These are phyloP conservation scores for Venturia canescens DNA, from an alignment of 1,140 invertebrate genomes.

Conservation along the genomic window DNA sequence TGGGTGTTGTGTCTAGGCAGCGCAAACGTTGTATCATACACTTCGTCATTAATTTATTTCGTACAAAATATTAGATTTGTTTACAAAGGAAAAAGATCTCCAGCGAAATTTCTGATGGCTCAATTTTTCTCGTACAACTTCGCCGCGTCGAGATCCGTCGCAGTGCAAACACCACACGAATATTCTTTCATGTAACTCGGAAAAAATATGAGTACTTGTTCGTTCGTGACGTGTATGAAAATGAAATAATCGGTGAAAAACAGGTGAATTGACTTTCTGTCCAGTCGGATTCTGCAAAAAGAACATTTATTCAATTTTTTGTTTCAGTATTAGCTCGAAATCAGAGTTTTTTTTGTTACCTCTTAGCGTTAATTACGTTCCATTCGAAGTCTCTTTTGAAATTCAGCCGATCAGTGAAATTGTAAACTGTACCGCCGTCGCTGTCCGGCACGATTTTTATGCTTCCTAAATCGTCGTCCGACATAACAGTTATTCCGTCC, in stretches of 20 bases:
- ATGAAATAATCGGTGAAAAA: constrained; percentile 67
- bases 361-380: constrained; percentile 67
- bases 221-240: constrained; percentile 71
- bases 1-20: background rate
- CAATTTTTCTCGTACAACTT: constrained; percentile 63
- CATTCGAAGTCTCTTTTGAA: constrained; percentile 67
- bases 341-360: constrained; percentile 57
- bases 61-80: background rate
- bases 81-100: background rate
- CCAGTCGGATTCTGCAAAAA: constrained; percentile 65
- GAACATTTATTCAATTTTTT: constrained; percentile 40
- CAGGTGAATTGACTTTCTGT: constrained; percentile 66
- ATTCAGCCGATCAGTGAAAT: constrained; percentile 63
- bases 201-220: constrained; percentile 72
- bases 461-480: constrained; percentile 69
- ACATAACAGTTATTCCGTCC: constrained; percentile 63
- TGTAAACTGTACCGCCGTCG: constrained; percentile 65
- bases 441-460: constrained; percentile 65
- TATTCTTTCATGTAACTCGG: constrained; percentile 73
- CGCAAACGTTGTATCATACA: background rate
- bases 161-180: constrained; percentile 71
- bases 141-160: constrained; percentile 50
- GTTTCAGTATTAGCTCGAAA: constrained; percentile 30
- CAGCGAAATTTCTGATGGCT: background rate
- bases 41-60: background rate